These are phyloP conservation scores for Rhinolophus ferrumequinum DNA, from an alignment of 2,113 vertebrate genomes.

Conservation along the genomic window DNA sequence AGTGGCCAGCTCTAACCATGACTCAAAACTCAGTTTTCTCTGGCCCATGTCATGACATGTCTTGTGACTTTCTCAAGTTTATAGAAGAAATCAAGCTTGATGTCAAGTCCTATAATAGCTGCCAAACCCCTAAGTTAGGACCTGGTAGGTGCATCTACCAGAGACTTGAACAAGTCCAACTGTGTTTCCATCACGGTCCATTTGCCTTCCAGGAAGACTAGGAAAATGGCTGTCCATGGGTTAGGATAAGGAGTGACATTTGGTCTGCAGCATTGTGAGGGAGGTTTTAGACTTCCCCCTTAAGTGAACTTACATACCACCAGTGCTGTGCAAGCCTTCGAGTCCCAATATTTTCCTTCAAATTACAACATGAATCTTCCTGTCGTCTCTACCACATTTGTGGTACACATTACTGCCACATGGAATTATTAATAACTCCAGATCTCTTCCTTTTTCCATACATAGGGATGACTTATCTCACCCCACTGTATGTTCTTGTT, in stretches of 20 bases:
- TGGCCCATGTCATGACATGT: background rate
- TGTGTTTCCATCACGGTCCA: accelerated
- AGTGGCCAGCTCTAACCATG: background rate
- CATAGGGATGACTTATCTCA: background rate
- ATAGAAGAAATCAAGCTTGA: background rate
- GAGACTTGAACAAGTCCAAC: background rate
- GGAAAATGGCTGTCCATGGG: background rate
- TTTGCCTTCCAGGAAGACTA: background rate
- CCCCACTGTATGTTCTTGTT: too few species aligned
- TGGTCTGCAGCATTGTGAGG: background rate
- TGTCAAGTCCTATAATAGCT: background rate
- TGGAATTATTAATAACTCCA: too few species aligned
- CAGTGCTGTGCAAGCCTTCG: accelerated
- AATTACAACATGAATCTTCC: background rate
- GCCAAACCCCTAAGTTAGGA: background rate
- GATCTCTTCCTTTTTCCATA: background rate
- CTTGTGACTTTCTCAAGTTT: background rate
- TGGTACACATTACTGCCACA: background rate
- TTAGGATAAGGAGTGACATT: background rate
- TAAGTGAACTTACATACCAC: too few species aligned
- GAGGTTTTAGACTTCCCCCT: background rate
- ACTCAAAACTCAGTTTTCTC: background rate
- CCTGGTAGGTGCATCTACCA: background rate
- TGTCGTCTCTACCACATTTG: background rate
- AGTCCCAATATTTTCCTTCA: background rate